Base-by-base conservation (phyloP, 2,113 vertebrate species). In the Brachionichthys hirsutus region DNA sequence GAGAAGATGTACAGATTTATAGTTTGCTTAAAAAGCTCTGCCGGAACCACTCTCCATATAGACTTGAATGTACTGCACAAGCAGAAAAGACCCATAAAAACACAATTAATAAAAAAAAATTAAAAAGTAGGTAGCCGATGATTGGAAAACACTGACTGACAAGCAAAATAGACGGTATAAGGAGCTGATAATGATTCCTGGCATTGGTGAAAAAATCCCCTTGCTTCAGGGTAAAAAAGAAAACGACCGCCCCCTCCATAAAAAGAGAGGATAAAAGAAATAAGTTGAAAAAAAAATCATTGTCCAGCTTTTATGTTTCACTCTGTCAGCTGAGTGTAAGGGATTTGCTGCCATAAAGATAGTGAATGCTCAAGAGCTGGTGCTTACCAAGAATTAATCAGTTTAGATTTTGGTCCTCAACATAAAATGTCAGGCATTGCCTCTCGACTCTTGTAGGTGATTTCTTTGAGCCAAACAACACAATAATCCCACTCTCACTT, bases 401-500 rank as follows among this genome's bases (percentile, higher is more conserved):
- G 93, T 92, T 94, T 92, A 90, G 83, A 86, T 87, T 90, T 89
- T 75, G 89, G 84, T 77, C 83, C 77, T 84, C 91, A 81, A 90
- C 91, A 92, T 91, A 80, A 90, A 91, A 94, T 88, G 92, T 90
- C 90, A 88, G 89, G 89, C 89, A 83, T 92, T 92, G 91, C 92
- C 90, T 92, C 89, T 90, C 91, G 92, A 92, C 95, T 95, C 94
- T 92, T 93, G 89, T 92, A 93, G 91, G 90, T 89, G 93, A 95
- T 95, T 95, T 93, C 91, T 89, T 93, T 94, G 93, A 95, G 93
- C 91, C 89, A 88, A 92, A 92, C 88, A 91, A 77, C 89, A 91
- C 91, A 91, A 94, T 97, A 97, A 97, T 97, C 94, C 93, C 72
- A 75, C 92, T 81, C 89, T 94, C 93, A 91, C 92, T 92, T 48